Percentiles rank a stretch among this genome's conserved stretches.
Conservation (phyloP, 2,888 invertebrate species). For the Pantelozetes paolii region DNA sequence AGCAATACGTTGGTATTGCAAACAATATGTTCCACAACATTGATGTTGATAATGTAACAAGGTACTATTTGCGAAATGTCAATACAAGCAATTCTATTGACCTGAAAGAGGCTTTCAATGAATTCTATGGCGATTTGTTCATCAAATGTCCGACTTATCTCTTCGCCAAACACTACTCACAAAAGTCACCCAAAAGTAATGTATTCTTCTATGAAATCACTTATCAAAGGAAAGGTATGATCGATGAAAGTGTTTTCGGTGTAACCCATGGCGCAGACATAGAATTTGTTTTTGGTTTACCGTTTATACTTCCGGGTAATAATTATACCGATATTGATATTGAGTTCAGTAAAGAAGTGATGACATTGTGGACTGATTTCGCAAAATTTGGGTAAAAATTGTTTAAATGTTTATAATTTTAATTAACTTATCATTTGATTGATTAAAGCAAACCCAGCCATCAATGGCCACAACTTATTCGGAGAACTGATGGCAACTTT, state of each 20-base stretch:
- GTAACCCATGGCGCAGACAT: background rate
- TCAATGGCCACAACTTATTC: too few species aligned
- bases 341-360: background rate
- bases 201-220: background rate
- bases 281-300: conserved; percentile 23
- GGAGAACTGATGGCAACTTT: too few species aligned
- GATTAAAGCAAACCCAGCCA: too few species aligned
- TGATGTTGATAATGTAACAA: background rate
- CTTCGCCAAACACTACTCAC: conserved; percentile 26
- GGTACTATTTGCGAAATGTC: background rate
- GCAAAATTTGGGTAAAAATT: conserved; percentile 33
- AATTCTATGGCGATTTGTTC: background rate
- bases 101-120: background rate
- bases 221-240: background rate
- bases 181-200: background rate
- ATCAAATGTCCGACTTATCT: conserved; percentile 26
- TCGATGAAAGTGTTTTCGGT: background rate
- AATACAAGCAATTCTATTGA: background rate
- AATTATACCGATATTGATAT: background rate
- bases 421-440: too few species aligned
- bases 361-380: conserved; percentile 34
- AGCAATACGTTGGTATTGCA: too few species aligned
- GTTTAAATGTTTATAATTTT: too few species aligned
- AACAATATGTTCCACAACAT: background rate
- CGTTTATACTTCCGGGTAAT: too few species aligned